Base-by-base conservation (phyloP, 2,888 invertebrate genomes). In the Acleris emargana region DNA sequence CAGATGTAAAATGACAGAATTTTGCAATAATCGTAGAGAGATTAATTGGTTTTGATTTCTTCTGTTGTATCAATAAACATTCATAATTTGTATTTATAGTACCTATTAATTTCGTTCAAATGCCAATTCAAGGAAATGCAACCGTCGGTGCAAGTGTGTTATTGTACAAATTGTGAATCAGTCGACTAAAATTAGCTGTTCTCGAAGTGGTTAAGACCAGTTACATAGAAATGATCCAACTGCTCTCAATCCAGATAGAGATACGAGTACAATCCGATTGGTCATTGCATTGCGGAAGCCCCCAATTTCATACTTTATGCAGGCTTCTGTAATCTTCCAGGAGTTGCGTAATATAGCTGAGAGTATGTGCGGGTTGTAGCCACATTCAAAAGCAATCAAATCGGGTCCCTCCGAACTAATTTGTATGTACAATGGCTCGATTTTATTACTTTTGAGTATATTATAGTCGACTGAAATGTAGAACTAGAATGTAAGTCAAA, bases 401-500 rank as follows among this genome's bases (percentile, higher is more conserved):
- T 38, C 38, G 13, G 11, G 38, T 38, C 11, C 4, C 38, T 38
- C 4, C 38, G 4, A 38, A 38, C 11, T 13, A 38, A 38, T 13
- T 38, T 11, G 13, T 38, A 13, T 38, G 38, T 4, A 38, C 38
- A 38, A 4, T 38, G 13, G 13, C 13, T 13, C 38, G 13, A 13
- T 13, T 38, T 38, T 9, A 38, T 45, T 17, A 7, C 6, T n/a
- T n/a, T 45, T 45, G 45, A 75, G 4, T 38, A 79, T 82, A 81
- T 72, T 71, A 64, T 62, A 66, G 62, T 75, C 71, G 53, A 58
- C 58, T 58, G 51, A 59, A 55, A 55, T 45, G 47, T 62, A 32
- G 22, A 53, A 18, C 9, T 64, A 67, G 73, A 64, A 71, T 68
- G 68, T 61, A 66, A 66, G 60, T 70, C 71, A 71, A 78, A 78